These are phyloP conservation scores for Aspiorhynchus laticeps DNA, from an alignment of 2,113 vertebrate species.

Conservation along the genomic window DNA sequence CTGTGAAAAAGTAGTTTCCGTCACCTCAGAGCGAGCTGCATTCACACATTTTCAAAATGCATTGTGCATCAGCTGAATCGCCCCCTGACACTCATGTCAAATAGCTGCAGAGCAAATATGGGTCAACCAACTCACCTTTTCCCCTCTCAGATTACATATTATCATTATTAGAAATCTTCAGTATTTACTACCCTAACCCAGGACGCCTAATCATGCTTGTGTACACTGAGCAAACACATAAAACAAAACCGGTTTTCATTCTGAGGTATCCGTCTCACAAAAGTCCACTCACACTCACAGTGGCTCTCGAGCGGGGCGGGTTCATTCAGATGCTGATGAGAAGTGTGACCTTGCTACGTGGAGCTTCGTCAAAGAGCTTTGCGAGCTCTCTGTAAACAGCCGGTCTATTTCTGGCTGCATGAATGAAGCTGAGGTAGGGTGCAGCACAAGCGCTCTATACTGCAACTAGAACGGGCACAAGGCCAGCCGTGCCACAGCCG, in stretches of 20 bases:
- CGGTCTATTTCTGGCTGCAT: slow-evolving; percentile 46
- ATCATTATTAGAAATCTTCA: not conserved
- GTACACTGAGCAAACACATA: slow-evolving; percentile 28
- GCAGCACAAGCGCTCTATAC: not conserved
- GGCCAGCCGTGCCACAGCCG: not conserved
- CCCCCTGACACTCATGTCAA: not conserved
- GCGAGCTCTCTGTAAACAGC: slow-evolving; percentile 42
- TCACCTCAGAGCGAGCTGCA: not conserved
- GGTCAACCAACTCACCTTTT: not conserved
- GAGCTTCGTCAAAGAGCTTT: slow-evolving; percentile 39
- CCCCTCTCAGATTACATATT: slow-evolving; percentile 18
- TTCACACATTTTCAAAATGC: slow-evolving; percentile 21
- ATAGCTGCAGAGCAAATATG: not conserved
- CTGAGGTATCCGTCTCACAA: not conserved
- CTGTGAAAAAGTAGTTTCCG: not conserved
- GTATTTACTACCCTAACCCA: not conserved
- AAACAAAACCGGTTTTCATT: slow-evolving; percentile 32
- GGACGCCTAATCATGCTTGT: not conserved
- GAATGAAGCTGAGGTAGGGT: slow-evolving; percentile 24
- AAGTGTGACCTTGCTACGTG: slow-evolving; percentile 39
- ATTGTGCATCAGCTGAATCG: not conserved
- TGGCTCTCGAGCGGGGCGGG: not conserved
- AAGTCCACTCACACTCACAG: not conserved
- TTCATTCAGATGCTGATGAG: slow-evolving; percentile 46
- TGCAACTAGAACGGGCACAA: not conserved